A percentile compares a stretch with the other conserved stretches of the same genome.
phyloP scores from a whole-genome alignment of 2,113 vertebrate species.

The Strigops habroptila region DNA sequence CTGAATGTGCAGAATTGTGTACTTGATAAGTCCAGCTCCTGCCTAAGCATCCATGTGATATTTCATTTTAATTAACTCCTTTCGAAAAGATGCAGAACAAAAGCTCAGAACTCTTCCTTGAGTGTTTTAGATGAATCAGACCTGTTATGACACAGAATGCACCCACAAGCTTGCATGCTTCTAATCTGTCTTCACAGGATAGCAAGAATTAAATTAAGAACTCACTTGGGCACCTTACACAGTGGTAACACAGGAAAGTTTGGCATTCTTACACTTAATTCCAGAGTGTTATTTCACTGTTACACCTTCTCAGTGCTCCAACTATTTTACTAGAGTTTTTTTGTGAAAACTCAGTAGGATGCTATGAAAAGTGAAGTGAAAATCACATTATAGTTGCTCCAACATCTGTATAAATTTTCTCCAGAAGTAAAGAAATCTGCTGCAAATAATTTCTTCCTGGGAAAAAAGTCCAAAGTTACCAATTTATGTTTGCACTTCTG shows the following conservation, averaged over 20 bases:
- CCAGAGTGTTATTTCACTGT: background rate
- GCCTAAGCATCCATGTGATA: background rate
- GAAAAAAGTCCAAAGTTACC: background rate
- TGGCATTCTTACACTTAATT: conserved; percentile 20
- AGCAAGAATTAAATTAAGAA: conserved; percentile 30
- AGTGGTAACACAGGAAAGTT: background rate
- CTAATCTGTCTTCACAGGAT: background rate
- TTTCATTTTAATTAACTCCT: conserved; percentile 54
- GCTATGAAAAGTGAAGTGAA: background rate
- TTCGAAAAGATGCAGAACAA: conserved; percentile 16
- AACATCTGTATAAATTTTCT: background rate
- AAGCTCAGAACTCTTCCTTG: conserved; percentile 6
- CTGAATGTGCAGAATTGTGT: background rate
- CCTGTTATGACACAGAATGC: background rate
- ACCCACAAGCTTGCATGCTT: background rate
- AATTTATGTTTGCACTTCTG: background rate
- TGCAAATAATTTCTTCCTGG: background rate
- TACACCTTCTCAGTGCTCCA: background rate
- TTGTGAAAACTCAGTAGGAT: background rate
- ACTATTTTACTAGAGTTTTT: background rate
- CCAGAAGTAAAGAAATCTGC: background rate
- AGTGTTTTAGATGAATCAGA: conserved; percentile 11
- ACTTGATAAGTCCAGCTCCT: background rate
- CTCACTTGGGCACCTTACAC: background rate
- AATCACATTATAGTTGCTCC: background rate